Evolutionary conservation across 92 coral and sea anemone species (phyloP).

Genomic region (Ricordea florida): DNA sequence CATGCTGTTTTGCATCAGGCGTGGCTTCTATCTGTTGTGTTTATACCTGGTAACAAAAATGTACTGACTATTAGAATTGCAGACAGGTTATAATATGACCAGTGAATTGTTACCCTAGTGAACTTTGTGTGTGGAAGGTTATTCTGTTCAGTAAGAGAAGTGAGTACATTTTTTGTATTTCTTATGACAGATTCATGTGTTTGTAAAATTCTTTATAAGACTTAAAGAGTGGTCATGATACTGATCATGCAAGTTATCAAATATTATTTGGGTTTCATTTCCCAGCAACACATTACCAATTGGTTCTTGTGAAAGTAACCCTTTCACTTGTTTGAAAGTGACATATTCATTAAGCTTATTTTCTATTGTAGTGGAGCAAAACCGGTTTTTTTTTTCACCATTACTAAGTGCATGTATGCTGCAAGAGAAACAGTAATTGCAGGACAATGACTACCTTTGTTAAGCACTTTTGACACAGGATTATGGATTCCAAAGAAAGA

Average conservation of each 20-base stretch:
- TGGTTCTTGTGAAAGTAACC: conserved; percentile 7
- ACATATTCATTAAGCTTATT: not conserved
- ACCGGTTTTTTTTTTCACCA: not conserved
- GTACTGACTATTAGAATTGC: conserved; percentile 1
- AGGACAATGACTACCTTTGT: conserved; percentile 6
- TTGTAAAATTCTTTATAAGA: not conserved
- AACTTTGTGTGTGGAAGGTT: not conserved
- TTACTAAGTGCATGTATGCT: no score
- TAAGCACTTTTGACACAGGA: not conserved
- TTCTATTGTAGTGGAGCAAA: conserved; percentile 10
- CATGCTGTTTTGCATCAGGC: not conserved
- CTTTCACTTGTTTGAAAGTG: conserved; percentile 12
- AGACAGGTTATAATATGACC: not conserved
- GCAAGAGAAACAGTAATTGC: conserved; percentile 10
- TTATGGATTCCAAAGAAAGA: conserved; percentile 4
- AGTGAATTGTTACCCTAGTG: no score
- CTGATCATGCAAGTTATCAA: not conserved
- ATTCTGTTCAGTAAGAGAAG: not conserved
- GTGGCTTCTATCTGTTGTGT: not conserved
- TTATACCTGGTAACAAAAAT: not conserved
- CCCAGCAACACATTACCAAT: not conserved
- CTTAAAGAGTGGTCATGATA: conserved; percentile 3
- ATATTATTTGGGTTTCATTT: not conserved
- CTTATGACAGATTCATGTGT: conserved; percentile 10
- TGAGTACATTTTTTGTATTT: conserved; percentile 5